Evolutionary conservation across 2,113 vertebrate species (phyloP), one percentile per base, ranked within the genome.

Genomic region (Ia io): DNA sequence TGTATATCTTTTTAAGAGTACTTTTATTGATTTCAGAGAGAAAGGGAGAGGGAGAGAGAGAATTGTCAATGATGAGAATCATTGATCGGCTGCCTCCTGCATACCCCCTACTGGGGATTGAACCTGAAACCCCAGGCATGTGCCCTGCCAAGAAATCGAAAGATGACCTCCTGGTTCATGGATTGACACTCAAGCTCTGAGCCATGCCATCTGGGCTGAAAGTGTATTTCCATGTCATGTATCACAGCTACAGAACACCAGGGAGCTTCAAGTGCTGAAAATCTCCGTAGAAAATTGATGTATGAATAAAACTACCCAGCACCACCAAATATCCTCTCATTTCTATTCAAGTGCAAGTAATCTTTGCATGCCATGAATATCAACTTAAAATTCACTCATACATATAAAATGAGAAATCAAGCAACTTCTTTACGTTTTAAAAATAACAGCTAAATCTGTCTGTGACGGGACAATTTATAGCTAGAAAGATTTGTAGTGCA

Each of bases 311-410:
- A n/a, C n/a, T 74, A n/a, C 23, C 85, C 8, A 82, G 67, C 12
- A 67, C 42, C 25, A 59, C 53, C 42, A 61, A 86, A 79, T 49
- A 94, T 30, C 20, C 25, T 84, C 11, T 56, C 78, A 51, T 42
- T 63, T 32, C n/a, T 90, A 56, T 70, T 79, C 23, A 69, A 76
- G 4, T 84, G 5, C 25, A 90, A 77, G 63, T 93, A 90, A 90
- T 42, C 32, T n/a, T 74, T 96, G 17, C 13, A 79, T 76, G 93
- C 74, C 22, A 56, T 35, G 25, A 84, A 79, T 37, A 88, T 17
- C 37, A 73, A 94, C 53, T 87, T 63, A 83, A 90, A 95, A 92
- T 86, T 71, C 65, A 83, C 70, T 78, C 42, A 85, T 90, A 86
- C 47, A 44, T 74, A 53, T 59, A 90, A 84, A 91, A 42, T 35